Evolutionary conservation across 64 coral and sea anemone genomes (phyloP), one percentile per base, ranked within the genome.

Genomic region (Montipora cactus): DNA sequence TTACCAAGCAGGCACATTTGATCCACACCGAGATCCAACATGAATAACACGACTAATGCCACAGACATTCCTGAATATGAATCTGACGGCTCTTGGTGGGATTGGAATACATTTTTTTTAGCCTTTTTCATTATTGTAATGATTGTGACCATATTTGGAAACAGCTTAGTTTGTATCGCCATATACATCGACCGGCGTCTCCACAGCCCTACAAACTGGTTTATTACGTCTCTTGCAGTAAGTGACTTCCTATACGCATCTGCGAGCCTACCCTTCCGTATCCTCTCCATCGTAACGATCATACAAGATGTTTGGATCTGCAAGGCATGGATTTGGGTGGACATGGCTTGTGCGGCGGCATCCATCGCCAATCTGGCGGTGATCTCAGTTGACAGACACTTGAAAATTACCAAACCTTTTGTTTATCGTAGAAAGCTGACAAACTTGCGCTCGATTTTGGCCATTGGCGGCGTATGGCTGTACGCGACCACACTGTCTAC

Each of bases 401-500:
- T 97, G 25, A 94, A 97, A 90, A 97, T 97, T 57, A 97, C 95
- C 59, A 97, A 97, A 44, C 95, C 95, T 1, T 97, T 97, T 70
- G 74, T 20, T 83, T 94, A 97, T 87, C 95, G 94, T 64, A 79
- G 67, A 46, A 75, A 76, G 16, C 87, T 97, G 92, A 97, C 95
- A 8, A 84, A 91, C 50, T 50, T 45, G 11, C 92, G 95, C 28
- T 89, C 93, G 4, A 74, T 91, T 21, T 47, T 87, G 19, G 92
- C 95, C 25, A 89, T 97, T 8, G 83, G 81, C 18, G 92, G 82
- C 0, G 92, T 97, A 1, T 97, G 92, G 92, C 3, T 92, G 44
- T 97, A 97, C 47, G 87, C 95, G 3, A 59, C 74, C 4, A 66
- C 57, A 18, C 84, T 97, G 76, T 92, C 92, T 0, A 86, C 88